phyloP scores from a whole-genome alignment of 1,140 invertebrate genomes.

The Melitaea cinxia region DNA sequence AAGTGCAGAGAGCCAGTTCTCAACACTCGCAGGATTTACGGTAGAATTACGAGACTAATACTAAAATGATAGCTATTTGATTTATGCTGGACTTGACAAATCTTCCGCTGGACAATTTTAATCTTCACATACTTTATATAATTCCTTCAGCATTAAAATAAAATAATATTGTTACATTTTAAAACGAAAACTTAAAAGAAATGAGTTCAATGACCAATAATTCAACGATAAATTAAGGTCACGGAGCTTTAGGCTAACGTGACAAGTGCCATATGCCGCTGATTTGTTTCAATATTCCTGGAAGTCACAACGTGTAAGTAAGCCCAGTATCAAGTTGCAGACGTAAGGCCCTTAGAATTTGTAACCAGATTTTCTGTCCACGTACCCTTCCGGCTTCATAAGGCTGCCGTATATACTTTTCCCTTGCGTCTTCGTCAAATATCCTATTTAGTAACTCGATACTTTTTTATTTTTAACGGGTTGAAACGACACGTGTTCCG shows the following conservation, averaged over 20 bases:
- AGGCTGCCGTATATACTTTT: constrained; percentile 29
- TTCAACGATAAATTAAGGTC: neutral
- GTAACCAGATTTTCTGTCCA: constrained; percentile 49
- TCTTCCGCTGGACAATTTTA: neutral
- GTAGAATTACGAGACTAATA: neutral
- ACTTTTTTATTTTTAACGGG: neutral
- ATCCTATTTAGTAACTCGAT: neutral
- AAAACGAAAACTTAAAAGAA: neutral
- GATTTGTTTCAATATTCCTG: constrained; percentile 28
- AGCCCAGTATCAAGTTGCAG: constrained; percentile 24
- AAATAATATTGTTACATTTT: neutral
- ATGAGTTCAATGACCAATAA: neutral
- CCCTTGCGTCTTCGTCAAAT: neutral
- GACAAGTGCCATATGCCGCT: neutral
- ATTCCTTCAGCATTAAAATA: neutral
- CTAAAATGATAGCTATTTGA: neutral
- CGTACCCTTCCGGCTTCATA: constrained; percentile 49
- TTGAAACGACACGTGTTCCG: neutral
- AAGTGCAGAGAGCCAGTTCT: constrained; percentile 2
- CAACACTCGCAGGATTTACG: neutral
- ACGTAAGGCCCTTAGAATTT: constrained; percentile 35
- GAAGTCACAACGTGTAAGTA: constrained; percentile 18
- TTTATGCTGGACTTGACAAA: neutral
- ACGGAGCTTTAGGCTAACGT: neutral
- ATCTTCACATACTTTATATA: neutral